phyloP scores from a whole-genome alignment of 2,888 invertebrate species.

The Molanna angustata region DNA sequence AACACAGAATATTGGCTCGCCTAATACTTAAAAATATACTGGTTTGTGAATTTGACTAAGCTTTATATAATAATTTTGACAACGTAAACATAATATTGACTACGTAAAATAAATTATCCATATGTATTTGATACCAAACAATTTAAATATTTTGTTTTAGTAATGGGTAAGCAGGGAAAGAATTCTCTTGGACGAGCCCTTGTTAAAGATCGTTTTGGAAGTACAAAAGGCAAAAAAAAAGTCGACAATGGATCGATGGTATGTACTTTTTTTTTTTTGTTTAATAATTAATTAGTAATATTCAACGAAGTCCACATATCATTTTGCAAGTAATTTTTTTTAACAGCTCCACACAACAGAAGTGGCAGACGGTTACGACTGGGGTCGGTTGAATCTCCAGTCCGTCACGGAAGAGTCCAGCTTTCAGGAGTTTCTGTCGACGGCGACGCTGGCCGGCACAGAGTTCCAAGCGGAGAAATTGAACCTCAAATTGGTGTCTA shows the following conservation, averaged over 20 bases:
- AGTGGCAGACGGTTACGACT: conserved; percentile 86
- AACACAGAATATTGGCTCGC: too few species aligned
- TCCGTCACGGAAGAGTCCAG: conserved; percentile 96
- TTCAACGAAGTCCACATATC: too few species aligned
- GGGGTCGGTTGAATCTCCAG: conserved; percentile 84
- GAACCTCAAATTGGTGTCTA: conserved; percentile 74
- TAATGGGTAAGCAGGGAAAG: conserved; percentile 76
- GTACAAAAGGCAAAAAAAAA: conserved; percentile 59
- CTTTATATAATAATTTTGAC: too few species aligned
- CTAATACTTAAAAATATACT: too few species aligned
- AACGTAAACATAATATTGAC: too few species aligned
- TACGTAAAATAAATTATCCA: too few species aligned
- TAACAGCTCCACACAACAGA: conserved; percentile 80
- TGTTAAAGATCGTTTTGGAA: conserved; percentile 73
- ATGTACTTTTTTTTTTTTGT: conserved; percentile 36
- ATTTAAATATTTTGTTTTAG: too few species aligned
- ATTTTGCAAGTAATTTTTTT: neutral
- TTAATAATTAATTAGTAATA: too few species aligned
- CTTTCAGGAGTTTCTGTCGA: conserved; percentile 92
- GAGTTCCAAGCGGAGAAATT: conserved; percentile 92
- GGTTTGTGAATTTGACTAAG: too few species aligned
- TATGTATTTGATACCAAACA: too few species aligned
- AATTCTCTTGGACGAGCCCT: conserved; percentile 64
- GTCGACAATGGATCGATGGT: conserved; percentile 75
- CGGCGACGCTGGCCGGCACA: conserved; percentile 90